Conservation (phyloP, 2,797 vertebrate species). For the Danio jaintianensis region DNA sequence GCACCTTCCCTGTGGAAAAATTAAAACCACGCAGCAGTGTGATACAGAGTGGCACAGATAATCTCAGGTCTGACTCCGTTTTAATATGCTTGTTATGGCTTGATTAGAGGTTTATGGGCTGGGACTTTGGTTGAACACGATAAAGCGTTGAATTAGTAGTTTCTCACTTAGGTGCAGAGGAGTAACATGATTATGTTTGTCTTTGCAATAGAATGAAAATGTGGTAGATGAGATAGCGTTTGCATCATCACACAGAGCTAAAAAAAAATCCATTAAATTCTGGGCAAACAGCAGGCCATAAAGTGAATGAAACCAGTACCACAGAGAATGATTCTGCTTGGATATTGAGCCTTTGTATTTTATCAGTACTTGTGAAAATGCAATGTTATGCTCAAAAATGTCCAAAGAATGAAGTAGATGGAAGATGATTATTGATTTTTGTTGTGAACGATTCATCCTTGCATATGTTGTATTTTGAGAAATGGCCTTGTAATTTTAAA, state of each 20-base stretch:
- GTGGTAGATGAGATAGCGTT: constrained; percentile 24
- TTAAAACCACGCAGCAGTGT: not conserved
- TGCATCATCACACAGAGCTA: not conserved
- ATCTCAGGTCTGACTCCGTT: constrained; percentile 38
- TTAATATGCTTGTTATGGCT: constrained; percentile 36
- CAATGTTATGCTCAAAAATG: too few species aligned
- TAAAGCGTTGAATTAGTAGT: constrained; percentile 24
- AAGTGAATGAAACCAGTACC: constrained; percentile 10
- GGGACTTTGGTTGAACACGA: constrained; percentile 27
- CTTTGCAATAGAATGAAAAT: constrained; percentile 35
- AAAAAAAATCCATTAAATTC: constrained; percentile 18
- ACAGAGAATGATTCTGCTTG: not conserved
- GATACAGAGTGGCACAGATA: constrained; percentile 7
- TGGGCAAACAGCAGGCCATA: not conserved
- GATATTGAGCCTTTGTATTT: constrained; percentile 9
- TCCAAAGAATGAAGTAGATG: too few species aligned
- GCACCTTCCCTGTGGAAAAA: constrained; percentile 18
- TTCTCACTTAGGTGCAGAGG: constrained; percentile 1
- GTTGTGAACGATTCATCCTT: too few species aligned
- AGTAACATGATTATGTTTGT: constrained; percentile 26
- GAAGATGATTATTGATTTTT: too few species aligned
- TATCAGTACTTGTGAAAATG: constrained; percentile 1
- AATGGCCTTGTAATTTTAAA: too few species aligned
- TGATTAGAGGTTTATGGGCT: constrained; percentile 50
- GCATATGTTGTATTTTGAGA: too few species aligned